Evolutionary conservation across 2,113 vertebrate species (phyloP), one percentile per base, ranked within the genome.

Genomic region (Atherinomorus stipes): DNA sequence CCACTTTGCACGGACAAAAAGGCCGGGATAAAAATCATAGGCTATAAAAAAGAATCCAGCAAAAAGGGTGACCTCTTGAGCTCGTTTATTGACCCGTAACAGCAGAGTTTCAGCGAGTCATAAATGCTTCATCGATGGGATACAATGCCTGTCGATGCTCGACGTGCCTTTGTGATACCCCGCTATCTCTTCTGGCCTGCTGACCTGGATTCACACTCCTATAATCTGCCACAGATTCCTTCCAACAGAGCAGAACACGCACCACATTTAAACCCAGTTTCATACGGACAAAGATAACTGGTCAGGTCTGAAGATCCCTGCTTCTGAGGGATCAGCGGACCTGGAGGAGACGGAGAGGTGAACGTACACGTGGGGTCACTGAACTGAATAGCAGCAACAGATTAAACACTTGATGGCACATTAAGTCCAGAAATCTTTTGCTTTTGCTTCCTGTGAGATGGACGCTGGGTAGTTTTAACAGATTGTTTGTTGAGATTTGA

Each of bases 141-240:
- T 58, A 23, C 71, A 69, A 70, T 0, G 1, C 8, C 63, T 1
- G 6, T 70, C 15, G 18, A 64, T 75, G 61, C 64, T 65, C 21
- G 3, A 16, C 38, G 31, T 62, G 51, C 34, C 66, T 54, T 34
- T 63, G 22, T 62, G 61, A 82, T 67, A 64, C 65, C 71, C 50
- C 49, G 78, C 66, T 71, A 84, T 81, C 70, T 61, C 28, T 56
- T 31, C 21, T 7, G 18, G 54, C 61, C 78, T 19, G 61, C 38
- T 74, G 84, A 80, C 84, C 84, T 71, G 78, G 58, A 70, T 75
- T 77, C 34, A 60, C 15, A 12, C 51, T 66, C 52, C 53, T 65
- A 5, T 76, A 60, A 75, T 70, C 77, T 19, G 4, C 28, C 59
- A 40, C 57, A 64, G 45, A 34, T 53, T 64, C 54, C 50, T 62